Evolutionary conservation across 2,888 invertebrate genomes (phyloP).

Genomic region (Diplolepis rosae): DNA sequence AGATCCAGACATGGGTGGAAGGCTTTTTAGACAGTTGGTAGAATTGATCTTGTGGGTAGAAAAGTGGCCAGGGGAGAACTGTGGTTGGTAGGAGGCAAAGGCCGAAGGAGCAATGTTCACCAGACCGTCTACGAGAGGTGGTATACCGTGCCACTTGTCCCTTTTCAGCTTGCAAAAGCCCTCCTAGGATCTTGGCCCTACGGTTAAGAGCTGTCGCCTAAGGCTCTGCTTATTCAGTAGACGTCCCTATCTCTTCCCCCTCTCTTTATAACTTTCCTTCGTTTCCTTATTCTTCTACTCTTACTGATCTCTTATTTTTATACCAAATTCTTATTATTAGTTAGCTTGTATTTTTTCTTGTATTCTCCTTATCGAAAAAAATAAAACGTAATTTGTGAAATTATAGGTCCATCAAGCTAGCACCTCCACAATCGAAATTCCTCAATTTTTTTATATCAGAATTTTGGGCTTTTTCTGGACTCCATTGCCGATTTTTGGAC

Average conservation of each 20-base stretch:
- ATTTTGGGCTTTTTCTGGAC: no score
- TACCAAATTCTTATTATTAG: slow-evolving; percentile 17
- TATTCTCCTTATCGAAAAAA: not conserved
- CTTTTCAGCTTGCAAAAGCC: slow-evolving; percentile 54
- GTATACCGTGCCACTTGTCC: slow-evolving; percentile 49
- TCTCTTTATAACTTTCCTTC: no score
- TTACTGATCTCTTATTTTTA: slow-evolving; percentile 20
- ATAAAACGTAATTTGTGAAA: no score
- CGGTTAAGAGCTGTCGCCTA: slow-evolving; percentile 61
- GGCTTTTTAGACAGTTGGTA: slow-evolving; percentile 8
- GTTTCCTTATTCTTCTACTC: not conserved
- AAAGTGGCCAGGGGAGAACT: slow-evolving; percentile 4
- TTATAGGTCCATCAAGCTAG: no score
- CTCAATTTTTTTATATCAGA: no score
- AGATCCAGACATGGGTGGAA: slow-evolving; percentile 9
- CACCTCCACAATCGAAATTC: no score
- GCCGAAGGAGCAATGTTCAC: slow-evolving; percentile 60
- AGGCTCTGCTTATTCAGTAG: slow-evolving; percentile 20
- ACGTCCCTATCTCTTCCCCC: slow-evolving; percentile 16
- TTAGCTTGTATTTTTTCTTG: not conserved
- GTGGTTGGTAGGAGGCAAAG: slow-evolving; percentile 40
- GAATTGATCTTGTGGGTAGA: slow-evolving; percentile 20
- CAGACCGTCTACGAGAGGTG: slow-evolving; percentile 59
- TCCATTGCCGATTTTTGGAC: no score
- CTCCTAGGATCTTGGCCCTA: slow-evolving; percentile 57